Base-by-base conservation (phyloP, 2,797 vertebrate genomes). In the Eulemur mongoz region DNA sequence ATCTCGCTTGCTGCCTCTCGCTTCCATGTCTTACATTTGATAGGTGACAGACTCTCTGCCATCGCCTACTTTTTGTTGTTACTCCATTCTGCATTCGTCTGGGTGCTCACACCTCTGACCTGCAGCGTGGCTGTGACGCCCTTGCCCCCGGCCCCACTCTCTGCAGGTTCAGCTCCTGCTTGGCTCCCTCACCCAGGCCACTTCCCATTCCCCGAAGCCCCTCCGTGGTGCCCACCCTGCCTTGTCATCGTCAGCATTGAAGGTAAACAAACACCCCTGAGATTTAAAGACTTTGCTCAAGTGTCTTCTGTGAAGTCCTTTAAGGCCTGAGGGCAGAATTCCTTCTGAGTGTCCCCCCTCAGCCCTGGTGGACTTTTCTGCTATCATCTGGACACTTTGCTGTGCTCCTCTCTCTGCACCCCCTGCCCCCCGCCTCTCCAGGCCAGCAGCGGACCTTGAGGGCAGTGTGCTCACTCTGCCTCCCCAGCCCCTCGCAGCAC, bases 11-110 rank as follows among this genome's bases (percentile, higher is more conserved):
- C 12, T 30, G 3, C 15, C 9, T 17, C 38, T 45, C 18, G 17
- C 54, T 9, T 88, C 54, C 32, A 7, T 5, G 14, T 73, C 22
- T 43, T 22, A 5, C 10, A 0, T 7, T 48, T 85, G 32, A 12
- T 32, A 18, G 40, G 30, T 17, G 40, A 40, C 4, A 8, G 14
- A 43, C 54, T 4, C 73, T 32, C 72, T 40, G 25, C 15, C 5
- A 4, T 22, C 3, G 0, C 30, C n/a, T 7, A 4, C 25, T 27
- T 38, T 43, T 30, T 18, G 65, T n/a, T 35, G 4, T 54, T 48
- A 1, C 6, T 17, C 23, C 23, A 2, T 38, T 30, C 27, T 57
- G 30, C 3, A 45, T 8, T n/a, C 1, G 0, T 65, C 11, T 2
- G 52, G 38, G n/a, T 85, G 69, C 67, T 73, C 22, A 9, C 5